Evolutionary conservation across 2,113 vertebrate genomes (phyloP).

Genomic region (human): DNA sequence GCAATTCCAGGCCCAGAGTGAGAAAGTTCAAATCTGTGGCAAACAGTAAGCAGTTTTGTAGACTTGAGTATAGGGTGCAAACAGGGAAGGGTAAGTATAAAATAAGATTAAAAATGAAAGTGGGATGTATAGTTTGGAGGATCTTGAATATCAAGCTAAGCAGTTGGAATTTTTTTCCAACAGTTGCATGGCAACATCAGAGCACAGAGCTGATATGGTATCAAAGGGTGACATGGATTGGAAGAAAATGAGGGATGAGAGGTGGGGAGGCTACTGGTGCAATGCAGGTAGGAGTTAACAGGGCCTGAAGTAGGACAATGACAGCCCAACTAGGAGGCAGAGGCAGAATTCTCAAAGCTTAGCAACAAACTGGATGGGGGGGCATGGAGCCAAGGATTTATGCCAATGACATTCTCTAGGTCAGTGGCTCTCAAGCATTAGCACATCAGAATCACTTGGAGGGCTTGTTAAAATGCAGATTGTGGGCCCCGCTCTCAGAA

Average conservation of each 20-base stretch:
- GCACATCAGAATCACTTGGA: background rate
- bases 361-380: background rate
- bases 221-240: background rate
- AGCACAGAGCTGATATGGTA: background rate
- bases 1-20: background rate
- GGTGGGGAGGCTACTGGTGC: background rate
- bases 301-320: background rate
- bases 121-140: background rate
- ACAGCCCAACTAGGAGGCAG: background rate
- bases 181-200: background rate
- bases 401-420: background rate
- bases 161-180: background rate
- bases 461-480: background rate
- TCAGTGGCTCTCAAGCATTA: background rate
- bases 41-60: background rate
- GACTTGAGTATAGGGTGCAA: background rate
- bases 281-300: background rate
- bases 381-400: background rate
- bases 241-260: background rate
- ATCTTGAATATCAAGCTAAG: background rate
- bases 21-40: background rate
- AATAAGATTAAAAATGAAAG: background rate
- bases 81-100: background rate
- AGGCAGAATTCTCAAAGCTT: background rate
- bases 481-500: background rate